Evolutionary conservation across 2,888 invertebrate genomes (phyloP).

Genomic region (Lutraria lutraria): DNA sequence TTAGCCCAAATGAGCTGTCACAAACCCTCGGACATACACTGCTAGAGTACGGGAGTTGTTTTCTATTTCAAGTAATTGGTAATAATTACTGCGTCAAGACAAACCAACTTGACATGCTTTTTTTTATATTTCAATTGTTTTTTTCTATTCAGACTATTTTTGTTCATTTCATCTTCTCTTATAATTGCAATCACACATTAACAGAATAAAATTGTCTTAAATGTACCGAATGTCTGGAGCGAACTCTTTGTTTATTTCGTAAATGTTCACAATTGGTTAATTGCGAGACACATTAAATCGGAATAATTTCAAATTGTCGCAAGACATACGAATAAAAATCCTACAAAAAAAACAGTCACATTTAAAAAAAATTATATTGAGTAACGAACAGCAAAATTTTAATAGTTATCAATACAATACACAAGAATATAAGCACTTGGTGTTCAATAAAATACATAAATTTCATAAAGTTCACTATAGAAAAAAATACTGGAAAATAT

Average conservation of each 20-base stretch:
- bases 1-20: constrained; percentile 40
- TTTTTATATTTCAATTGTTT: background rate
- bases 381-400: too few relatives aligned
- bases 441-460: too few relatives aligned
- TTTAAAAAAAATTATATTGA: background rate
- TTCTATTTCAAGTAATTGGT: constrained; percentile 5
- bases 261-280: background rate
- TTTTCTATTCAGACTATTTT: background rate
- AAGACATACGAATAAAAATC: background rate
- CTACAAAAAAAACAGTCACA: background rate
- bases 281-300: background rate
- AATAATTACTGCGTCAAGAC: constrained; percentile 17
- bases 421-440: too few relatives aligned
- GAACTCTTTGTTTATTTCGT: background rate
- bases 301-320: background rate
- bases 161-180: constrained; percentile 7
- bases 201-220: background rate
- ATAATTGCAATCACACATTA: background rate
- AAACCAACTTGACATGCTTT: constrained; percentile 15
- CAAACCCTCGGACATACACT: constrained; percentile 35
- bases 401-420: too few relatives aligned
- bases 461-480: too few relatives aligned
- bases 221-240: background rate
- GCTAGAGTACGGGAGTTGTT: constrained; percentile 17
- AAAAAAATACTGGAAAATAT: background rate